Evolutionary conservation across 2,888 invertebrate species (phyloP).

Genomic region (Nemurella pictetii): DNA sequence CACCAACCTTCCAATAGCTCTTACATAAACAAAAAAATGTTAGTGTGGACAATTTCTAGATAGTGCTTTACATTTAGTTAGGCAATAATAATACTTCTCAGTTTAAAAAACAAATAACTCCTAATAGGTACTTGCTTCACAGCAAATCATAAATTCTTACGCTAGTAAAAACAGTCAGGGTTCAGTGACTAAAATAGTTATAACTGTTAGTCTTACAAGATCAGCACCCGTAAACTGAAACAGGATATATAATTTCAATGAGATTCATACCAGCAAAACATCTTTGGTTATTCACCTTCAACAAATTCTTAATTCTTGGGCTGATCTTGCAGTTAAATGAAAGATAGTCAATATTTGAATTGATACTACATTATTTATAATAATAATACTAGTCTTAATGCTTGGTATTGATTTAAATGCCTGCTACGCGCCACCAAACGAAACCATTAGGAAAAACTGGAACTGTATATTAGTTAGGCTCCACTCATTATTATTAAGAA

Average conservation of each 20-base stretch:
- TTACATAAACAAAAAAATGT: background rate
- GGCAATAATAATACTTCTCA: background rate
- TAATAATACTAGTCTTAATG: background rate
- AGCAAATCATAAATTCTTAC: background rate
- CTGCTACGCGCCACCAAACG: background rate
- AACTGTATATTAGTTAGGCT: background rate
- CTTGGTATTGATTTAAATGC: conserved; percentile 11
- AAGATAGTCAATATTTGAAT: too few species aligned
- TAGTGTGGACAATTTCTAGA: background rate
- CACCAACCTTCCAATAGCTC: too few species aligned
- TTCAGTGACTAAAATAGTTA: background rate
- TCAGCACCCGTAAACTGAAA: background rate
- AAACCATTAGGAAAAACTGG: background rate
- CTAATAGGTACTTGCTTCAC: background rate
- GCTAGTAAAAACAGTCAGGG: background rate
- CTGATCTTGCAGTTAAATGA: background rate
- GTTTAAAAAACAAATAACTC: background rate
- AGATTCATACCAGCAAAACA: background rate
- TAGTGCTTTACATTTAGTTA: background rate
- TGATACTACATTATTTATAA: too few species aligned
- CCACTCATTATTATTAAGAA: background rate
- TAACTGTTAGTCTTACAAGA: background rate
- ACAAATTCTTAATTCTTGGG: background rate
- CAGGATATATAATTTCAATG: background rate
- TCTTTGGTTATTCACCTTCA: background rate